Evolutionary conservation across 1,140 invertebrate species (phyloP), one percentile per base, ranked within the genome.

Genomic region (Zaprionus tsacasi): DNA sequence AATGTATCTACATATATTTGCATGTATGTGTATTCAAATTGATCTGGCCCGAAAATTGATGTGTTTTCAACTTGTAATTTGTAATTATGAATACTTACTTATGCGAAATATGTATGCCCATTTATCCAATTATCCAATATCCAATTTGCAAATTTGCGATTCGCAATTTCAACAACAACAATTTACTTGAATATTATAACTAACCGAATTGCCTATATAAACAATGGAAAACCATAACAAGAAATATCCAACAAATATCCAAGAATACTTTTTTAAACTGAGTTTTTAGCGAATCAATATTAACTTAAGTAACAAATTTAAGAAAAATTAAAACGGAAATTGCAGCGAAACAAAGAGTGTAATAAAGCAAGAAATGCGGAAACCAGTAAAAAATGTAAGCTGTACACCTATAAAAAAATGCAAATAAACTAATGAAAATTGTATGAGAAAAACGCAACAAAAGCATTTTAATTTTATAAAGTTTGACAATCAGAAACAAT

Each of bases 211-310:
- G 64, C 67, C 65, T 74, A 74, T 61, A 74, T 43, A 77, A 68
- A 70, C 54, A 73, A 67, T 59, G 48, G 21, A 68, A 57, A 48
- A 57, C 65, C 66, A 60, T 70, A 40, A 61, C 65, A 70, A 60
- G 63, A 58, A 65, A 56, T 59, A 61, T 48, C 43, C 40, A 25
- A 71, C 50, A 65, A 76, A 59, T 69, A 81, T 50, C 55, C 50
- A 75, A 72, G 68, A 72, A 63, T 85, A 83, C 73, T 76, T 85
- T 83, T 83, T 81, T 81, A 78, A 86, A 81, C 58, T 86, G 81
- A 85, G 71, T 85, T 86, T 83, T 85, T 85, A 85, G 82, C 82
- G 68, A 85, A 85, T 85, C 82, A 71, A 85, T 75, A 81, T 86
- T 67, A 86, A 78, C 40, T 72, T 86, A 85, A 81, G 82, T 86